A percentile compares a stretch with the other conserved stretches of the same genome.
Evolutionary conservation across 2,797 vertebrate species (phyloP).

Genomic region (Serranus cabrilla): DNA sequence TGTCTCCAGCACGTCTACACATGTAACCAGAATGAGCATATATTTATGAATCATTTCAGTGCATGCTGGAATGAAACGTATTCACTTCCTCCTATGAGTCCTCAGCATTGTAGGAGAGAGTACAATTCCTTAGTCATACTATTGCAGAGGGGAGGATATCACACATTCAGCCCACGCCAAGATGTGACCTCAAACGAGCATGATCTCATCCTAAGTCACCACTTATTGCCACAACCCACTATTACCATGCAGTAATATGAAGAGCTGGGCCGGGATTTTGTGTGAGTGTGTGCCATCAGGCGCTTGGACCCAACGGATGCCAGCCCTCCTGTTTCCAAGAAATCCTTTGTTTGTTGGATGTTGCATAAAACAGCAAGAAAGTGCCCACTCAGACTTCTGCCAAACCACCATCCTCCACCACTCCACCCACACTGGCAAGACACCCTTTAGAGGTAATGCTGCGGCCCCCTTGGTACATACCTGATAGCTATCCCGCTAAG

Average conservation of each 20-base stretch:
- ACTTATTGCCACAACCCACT: slow-evolving; percentile 17
- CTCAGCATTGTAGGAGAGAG: slow-evolving; percentile 5
- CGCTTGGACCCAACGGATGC: slow-evolving; percentile 1
- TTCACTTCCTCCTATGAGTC: neutral
- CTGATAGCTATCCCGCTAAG: slow-evolving; percentile 40
- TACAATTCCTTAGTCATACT: slow-evolving; percentile 26
- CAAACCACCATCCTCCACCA: slow-evolving; percentile 12
- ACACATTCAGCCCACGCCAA: slow-evolving; percentile 8
- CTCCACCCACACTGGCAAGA: slow-evolving; percentile 11
- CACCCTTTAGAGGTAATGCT: slow-evolving; percentile 15
- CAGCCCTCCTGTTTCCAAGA: slow-evolving; percentile 53
- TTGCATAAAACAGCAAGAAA: slow-evolving; percentile 34
- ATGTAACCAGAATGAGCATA: slow-evolving; percentile 13
- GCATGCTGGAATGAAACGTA: slow-evolving; percentile 7
- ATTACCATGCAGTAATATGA: slow-evolving; percentile 31
- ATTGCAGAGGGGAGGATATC: neutral
- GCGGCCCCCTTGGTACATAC: slow-evolving; percentile 36
- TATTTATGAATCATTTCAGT: slow-evolving; percentile 27
- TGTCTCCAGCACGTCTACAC: slow-evolving; percentile 57
- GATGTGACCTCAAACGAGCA: slow-evolving; percentile 25
- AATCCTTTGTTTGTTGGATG: slow-evolving; percentile 42
- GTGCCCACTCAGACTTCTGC: slow-evolving; percentile 25
- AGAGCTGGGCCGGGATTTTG: slow-evolving; percentile 14
- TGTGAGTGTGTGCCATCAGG: slow-evolving; percentile 22
- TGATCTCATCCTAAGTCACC: slow-evolving; percentile 59